phyloP scores from a whole-genome alignment of 2,113 vertebrate species.

The Tragelaphus scriptus region DNA sequence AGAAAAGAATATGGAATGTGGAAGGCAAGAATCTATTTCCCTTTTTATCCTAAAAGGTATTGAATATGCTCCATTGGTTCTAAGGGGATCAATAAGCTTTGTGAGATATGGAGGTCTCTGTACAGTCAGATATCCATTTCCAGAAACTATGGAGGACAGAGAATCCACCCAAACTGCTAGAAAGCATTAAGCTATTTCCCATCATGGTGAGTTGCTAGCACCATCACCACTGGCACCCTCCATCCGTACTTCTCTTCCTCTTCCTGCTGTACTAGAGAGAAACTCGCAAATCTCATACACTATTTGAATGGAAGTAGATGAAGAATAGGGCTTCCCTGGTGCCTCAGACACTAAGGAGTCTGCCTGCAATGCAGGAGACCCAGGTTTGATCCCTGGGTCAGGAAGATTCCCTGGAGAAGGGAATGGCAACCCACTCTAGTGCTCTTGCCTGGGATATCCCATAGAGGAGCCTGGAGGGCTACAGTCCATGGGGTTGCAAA shows the following conservation, averaged over 20 bases:
- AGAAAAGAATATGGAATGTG: neutral
- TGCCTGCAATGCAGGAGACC: neutral
- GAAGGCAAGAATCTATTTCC: neutral
- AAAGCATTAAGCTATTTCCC: neutral
- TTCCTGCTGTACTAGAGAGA: neutral
- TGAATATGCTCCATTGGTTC: neutral
- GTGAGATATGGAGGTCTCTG: neutral
- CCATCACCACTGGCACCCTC: neutral
- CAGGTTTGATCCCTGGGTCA: neutral
- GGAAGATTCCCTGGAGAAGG: neutral
- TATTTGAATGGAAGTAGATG: neutral
- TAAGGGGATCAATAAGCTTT: neutral
- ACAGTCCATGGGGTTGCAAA: neutral
- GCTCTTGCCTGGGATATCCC: neutral
- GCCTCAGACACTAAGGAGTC: neutral
- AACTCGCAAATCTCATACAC: neutral
- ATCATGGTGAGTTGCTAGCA: neutral
- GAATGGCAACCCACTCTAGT: neutral
- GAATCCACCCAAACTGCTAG: neutral
- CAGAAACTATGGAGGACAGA: neutral
- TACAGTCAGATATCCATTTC: neutral
- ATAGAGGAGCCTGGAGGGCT: neutral
- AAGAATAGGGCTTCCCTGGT: neutral
- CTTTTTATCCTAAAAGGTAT: neutral
- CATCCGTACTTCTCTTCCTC: neutral